phyloP scores from a whole-genome alignment of 2,888 invertebrate genomes.

The Thecocarcelia acutangulata region DNA sequence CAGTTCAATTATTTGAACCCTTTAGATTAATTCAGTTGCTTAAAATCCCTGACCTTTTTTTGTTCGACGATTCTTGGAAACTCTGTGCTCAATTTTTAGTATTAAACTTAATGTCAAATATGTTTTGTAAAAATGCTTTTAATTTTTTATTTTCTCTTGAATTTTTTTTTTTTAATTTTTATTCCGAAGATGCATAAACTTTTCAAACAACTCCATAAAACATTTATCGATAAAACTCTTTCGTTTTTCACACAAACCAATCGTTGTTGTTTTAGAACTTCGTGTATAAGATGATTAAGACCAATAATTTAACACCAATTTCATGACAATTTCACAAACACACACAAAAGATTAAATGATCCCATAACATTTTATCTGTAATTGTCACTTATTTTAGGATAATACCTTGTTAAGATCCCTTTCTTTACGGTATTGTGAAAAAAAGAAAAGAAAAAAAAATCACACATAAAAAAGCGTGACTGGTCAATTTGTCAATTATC shows the following conservation, averaged over 20 bases:
- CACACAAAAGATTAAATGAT: slow-evolving; percentile 39
- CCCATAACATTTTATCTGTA: slow-evolving; percentile 59
- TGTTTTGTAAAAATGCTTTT: too few relatives aligned
- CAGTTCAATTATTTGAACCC: too few relatives aligned
- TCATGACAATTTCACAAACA: slow-evolving; percentile 54
- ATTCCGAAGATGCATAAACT: too few relatives aligned
- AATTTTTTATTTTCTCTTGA: too few relatives aligned
- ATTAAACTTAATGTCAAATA: too few relatives aligned
- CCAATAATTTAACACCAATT: slow-evolving; percentile 62
- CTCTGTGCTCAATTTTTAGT: too few relatives aligned
- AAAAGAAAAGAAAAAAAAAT: slow-evolving; percentile 53
- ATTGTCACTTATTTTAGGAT: slow-evolving; percentile 69
- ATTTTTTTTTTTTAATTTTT: too few relatives aligned
- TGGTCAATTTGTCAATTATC: slow-evolving; percentile 81
- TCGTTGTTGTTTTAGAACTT: slow-evolving; percentile 23
- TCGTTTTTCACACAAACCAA: slow-evolving; percentile 5
- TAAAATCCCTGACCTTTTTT: too few relatives aligned
- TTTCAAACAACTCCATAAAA: too few relatives aligned
- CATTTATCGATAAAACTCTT: neutral
- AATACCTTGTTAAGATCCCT: slow-evolving; percentile 68
- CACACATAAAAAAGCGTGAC: slow-evolving; percentile 68
- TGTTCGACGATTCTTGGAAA: too few relatives aligned
- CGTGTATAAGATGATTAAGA: slow-evolving; percentile 12
- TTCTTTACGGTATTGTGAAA: slow-evolving; percentile 57
- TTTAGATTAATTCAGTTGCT: too few relatives aligned